Percentiles rank a stretch among this genome's conserved stretches.
Evolutionary conservation across 2,888 invertebrate genomes (phyloP).

Genomic region (Chaitophorus viminalis): DNA sequence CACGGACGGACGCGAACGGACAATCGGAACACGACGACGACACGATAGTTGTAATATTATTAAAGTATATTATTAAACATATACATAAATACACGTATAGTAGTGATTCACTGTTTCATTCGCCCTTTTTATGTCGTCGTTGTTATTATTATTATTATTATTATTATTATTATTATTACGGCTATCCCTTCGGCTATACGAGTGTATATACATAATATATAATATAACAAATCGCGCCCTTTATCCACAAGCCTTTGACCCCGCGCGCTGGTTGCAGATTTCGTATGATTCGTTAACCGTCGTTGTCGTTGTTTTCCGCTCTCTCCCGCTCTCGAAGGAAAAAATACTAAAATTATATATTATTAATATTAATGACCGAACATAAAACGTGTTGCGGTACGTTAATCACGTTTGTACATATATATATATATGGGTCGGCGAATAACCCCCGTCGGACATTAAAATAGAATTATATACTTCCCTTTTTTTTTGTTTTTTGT

Average conservation of each 20-base stretch:
- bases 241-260: constrained; percentile 1
- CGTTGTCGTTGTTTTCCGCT: background rate
- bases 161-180: background rate
- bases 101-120: constrained; percentile 6
- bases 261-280: constrained; percentile 6
- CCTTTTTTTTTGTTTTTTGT: background rate
- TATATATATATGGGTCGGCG: background rate
- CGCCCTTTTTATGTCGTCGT: background rate
- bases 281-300: constrained; percentile 36
- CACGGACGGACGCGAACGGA: background rate
- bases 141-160: background rate
- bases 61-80: background rate
- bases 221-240: background rate
- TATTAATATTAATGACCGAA: constrained; percentile 57
- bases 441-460: constrained; percentile 49
- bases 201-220: background rate
- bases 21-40: background rate
- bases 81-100: background rate
- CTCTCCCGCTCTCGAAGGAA: background rate
- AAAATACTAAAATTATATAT: constrained; percentile 44
- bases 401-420: constrained; percentile 55
- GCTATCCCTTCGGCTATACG: background rate
- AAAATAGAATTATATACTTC: constrained; percentile 60
- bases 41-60: background rate
- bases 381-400: constrained; percentile 61